Base-by-base conservation (phyloP, 1,140 invertebrate genomes). In the Ceratina australensis region DNA sequence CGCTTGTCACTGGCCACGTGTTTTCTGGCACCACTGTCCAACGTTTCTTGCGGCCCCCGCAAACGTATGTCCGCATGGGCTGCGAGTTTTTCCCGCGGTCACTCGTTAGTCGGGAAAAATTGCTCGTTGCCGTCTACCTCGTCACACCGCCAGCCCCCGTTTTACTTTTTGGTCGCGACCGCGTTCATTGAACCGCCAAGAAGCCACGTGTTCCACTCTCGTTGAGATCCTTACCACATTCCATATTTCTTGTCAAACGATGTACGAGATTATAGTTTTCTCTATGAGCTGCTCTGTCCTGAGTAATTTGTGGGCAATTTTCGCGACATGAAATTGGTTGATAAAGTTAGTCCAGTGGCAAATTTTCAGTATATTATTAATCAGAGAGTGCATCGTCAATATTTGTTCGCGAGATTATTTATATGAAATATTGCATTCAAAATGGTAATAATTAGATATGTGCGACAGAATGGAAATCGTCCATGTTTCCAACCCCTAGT, bases 21-120 rank as follows among this genome's bases (percentile, higher is more conserved):
- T 74, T 71, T 75, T 75, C 65, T 42, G 33, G 5, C 15, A 1
- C 24, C 2, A 0, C 24, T 5, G 49, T 49, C 65, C 20, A 33
- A 22, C 22, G 16, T 61, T 83, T 79, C 50, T 83, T 83, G 59
- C 66, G 22, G 3, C 33, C 49, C 50, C 67, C 52, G 33, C 63
- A n/a, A 12, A 26, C 54, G n/a, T 52, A 49, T n/a, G 63, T 56
- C 63, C 57, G 26, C 71, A 42, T 49, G 20, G 54, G 16, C 5
- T 4, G 64, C n/a, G n/a, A 16, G n/a, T 60, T 68, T 75, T 66
- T 77, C 54, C 12, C 47, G 26, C 4, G 12, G 63, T 5, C 16
- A 42, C 71, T 75, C 65, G 61, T 83, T 83, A 80, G 15, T 24
- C 52, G 4, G 42, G 71, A 83, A 79, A 79, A 83, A 83, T 83